Evolutionary conservation across 2,888 invertebrate genomes (phyloP), one percentile per base, ranked within the genome.

Genomic region (Thecophora atra): DNA sequence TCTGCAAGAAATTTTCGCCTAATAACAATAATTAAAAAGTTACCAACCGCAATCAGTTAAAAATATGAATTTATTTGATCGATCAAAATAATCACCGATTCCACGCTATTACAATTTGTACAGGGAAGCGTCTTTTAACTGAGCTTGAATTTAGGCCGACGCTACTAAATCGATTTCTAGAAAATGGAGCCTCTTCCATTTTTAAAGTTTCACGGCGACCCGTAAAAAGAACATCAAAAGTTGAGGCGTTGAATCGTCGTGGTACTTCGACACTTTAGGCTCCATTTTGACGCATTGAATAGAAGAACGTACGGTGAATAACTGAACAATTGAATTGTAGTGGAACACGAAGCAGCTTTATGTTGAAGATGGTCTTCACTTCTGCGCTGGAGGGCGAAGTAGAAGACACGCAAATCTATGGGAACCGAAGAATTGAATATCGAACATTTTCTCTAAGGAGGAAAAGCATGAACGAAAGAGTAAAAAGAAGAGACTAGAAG

Each of bases 191-290:
- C 24, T 58, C 24, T n/a, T n/a, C n/a, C n/a, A n/a, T n/a, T n/a
- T n/a, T n/a, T 58, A 28, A 58, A 26, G 28, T 28, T 58, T 58
- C 26, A 26, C 1, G n/a, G n/a, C 11, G 17, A 47, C 6, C 13
- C 15, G 26, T 47, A 60, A 58, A 58, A 58, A 17, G 17, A 64
- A 26, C 19, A 3, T 8, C 17, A 42, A n/a, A n/a, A n/a, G n/a
- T n/a, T n/a, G n/a, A n/a, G n/a, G n/a, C n/a, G n/a, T n/a, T n/a
- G n/a, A n/a, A n/a, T 17, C 52, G 13, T 28, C 24, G 28, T 37
- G n/a, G 30, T 54, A 56, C 67, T 67, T 54, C 52, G 21, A 30
- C 54, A 52, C 67, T 52, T 54, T 64, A 26, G 44, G n/a, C 67
- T 67, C 37, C n/a, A 26, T 17, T 67, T 47, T 65, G 51, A 51